These are phyloP conservation scores for Melieria omissa DNA, from an alignment of 2,888 invertebrate species.

Conservation along the genomic window DNA sequence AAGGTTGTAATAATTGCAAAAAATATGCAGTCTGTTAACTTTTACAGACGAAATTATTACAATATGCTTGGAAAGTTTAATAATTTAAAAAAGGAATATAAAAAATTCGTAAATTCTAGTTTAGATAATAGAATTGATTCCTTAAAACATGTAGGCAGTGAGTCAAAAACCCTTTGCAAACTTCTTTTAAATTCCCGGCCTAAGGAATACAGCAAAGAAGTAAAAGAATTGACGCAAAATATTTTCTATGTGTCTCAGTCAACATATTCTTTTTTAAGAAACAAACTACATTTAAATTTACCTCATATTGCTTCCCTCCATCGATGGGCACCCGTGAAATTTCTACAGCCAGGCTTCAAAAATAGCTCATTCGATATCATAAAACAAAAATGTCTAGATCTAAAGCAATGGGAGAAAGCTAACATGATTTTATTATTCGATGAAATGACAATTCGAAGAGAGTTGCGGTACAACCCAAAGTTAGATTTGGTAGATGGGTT, in stretches of 20 bases:
- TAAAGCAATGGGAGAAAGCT: background rate
- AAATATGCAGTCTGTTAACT: conserved; percentile 1
- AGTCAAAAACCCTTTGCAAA: conserved; percentile 28
- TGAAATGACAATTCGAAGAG: conserved; percentile 31
- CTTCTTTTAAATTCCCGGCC: too few species aligned
- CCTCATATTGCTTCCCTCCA: conserved; percentile 25
- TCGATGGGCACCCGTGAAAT: conserved; percentile 21
- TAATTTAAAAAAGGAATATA: too few species aligned
- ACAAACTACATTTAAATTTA: conserved; percentile 23
- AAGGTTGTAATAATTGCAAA: conserved; percentile 11
- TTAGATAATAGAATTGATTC: background rate
- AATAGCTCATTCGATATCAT: conserved; percentile 13
- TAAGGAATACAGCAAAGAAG: too few species aligned
- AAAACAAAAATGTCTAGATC: conserved; percentile 23
- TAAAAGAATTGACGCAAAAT: too few species aligned
- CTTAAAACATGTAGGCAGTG: conserved; percentile 1
- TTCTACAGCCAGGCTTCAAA: too few species aligned
- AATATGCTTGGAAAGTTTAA: background rate
- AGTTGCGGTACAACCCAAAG: conserved; percentile 27
- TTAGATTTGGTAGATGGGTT: conserved; percentile 28
- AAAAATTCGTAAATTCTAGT: background rate
- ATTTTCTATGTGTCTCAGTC: too few species aligned
- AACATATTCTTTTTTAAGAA: conserved; percentile 26
- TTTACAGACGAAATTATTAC: conserved; percentile 14
- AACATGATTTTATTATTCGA: background rate